phyloP scores from a whole-genome alignment of 1,140 invertebrate genomes.

The Drosophila serrata region DNA sequence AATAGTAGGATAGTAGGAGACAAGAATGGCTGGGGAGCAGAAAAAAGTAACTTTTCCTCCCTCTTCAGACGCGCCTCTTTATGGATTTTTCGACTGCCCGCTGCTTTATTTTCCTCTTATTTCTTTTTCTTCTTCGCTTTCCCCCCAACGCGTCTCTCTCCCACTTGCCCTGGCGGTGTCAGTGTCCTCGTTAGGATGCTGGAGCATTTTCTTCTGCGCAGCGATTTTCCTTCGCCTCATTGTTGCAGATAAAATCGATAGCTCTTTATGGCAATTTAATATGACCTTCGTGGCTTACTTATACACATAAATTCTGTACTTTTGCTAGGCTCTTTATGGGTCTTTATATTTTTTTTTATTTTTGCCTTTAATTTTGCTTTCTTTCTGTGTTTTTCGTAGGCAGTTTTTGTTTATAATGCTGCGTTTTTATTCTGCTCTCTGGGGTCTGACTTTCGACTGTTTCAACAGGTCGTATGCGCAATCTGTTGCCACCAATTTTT shows the following conservation, averaged over 20 bases:
- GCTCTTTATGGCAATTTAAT: constrained; percentile 85
- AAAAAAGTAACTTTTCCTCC: constrained; percentile 45
- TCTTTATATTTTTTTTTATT: background rate
- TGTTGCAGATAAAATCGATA: constrained; percentile 85
- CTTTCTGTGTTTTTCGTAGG: constrained; percentile 51
- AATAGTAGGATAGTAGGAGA: constrained; percentile 1
- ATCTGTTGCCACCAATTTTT: constrained; percentile 49
- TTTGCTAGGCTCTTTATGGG: constrained; percentile 57
- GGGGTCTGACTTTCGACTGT: constrained; percentile 38
- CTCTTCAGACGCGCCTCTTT: constrained; percentile 64
- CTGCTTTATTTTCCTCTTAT: constrained; percentile 37
- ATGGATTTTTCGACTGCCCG: constrained; percentile 71
- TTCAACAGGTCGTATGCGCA: constrained; percentile 69
- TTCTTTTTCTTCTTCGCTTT: constrained; percentile 28
- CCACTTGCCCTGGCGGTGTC: constrained; percentile 62
- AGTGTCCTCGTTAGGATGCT: constrained; percentile 81
- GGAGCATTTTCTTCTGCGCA: constrained; percentile 76
- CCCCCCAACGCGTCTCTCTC: background rate
- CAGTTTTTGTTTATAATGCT: constrained; percentile 62
- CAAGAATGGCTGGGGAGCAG: constrained; percentile 20
- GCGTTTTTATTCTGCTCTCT: constrained; percentile 55
- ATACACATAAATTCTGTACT: constrained; percentile 58
- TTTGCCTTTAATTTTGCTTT: constrained; percentile 1
- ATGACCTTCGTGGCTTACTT: constrained; percentile 85
- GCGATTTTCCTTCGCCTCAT: constrained; percentile 72